phyloP scores from a whole-genome alignment of 2,797 vertebrate species.

The Pseudochromis fuscus region DNA sequence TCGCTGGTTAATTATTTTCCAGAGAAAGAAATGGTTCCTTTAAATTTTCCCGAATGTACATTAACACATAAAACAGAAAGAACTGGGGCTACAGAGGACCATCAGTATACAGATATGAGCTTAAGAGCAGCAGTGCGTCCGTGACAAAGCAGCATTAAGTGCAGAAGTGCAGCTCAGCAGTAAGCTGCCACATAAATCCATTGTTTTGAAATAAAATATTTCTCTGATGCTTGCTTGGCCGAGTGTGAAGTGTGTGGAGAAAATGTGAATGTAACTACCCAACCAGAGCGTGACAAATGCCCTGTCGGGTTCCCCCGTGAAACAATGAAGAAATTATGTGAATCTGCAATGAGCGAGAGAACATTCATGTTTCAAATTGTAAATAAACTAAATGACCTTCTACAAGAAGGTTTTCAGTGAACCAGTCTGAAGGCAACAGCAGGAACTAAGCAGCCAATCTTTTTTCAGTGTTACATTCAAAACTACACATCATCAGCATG shows the following conservation, averaged over 20 bases:
- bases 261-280: background rate
- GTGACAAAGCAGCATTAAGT: background rate
- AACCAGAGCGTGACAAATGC: background rate
- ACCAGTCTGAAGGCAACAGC: background rate
- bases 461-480: no score
- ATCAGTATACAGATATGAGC: background rate
- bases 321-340: background rate
- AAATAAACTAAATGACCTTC: background rate
- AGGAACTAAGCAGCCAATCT: no score
- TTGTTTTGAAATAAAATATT: constrained; percentile 1
- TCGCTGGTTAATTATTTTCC: background rate
- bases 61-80: background rate
- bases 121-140: background rate
- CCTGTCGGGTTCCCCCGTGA: background rate
- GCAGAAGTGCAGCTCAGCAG: constrained; percentile 3
- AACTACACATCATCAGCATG: background rate
- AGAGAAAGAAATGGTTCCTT: background rate
- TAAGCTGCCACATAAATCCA: background rate
- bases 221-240: background rate
- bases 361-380: background rate
- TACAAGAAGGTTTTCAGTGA: background rate
- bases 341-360: background rate
- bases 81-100: background rate
- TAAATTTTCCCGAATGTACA: background rate
- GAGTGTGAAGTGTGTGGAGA: background rate